Conservation (phyloP, 2,797 vertebrate genomes). For the Prionace glauca region DNA sequence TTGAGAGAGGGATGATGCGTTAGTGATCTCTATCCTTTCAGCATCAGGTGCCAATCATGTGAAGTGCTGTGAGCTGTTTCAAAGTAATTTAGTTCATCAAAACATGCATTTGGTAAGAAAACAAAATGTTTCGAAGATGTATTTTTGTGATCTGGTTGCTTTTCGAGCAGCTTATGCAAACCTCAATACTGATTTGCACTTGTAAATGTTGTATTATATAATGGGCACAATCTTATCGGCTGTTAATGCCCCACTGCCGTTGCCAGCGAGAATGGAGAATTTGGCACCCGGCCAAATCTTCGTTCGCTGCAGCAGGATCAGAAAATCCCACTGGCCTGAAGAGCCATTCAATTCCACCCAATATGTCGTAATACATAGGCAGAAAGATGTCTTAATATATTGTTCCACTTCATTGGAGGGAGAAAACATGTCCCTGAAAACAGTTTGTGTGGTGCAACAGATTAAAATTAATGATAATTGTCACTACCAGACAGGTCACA, state of each 20-base stretch:
- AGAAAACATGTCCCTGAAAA: background rate
- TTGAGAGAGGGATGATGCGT: background rate
- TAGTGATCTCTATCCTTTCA: background rate
- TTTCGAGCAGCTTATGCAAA: background rate
- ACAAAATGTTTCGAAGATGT: background rate
- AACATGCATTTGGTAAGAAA: background rate
- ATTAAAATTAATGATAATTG: background rate
- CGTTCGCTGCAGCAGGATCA: too few relatives aligned
- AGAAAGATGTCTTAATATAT: background rate
- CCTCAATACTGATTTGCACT: background rate
- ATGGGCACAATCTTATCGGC: background rate
- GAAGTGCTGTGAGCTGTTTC: background rate
- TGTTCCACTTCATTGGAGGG: background rate
- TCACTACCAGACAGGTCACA: background rate
- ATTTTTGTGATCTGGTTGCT: background rate
- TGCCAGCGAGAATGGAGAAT: too few relatives aligned
- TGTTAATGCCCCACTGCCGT: too few relatives aligned
- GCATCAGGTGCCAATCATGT: background rate
- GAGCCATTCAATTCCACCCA: too few relatives aligned
- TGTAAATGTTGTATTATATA: background rate
- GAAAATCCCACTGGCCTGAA: too few relatives aligned
- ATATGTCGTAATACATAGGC: background rate
- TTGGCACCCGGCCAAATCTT: too few relatives aligned
- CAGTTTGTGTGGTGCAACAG: background rate
- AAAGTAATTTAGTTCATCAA: background rate